Percentiles rank a stretch among this genome's conserved stretches.
Conservation (phyloP, 2,797 vertebrate genomes). For the Spatula versicolor region DNA sequence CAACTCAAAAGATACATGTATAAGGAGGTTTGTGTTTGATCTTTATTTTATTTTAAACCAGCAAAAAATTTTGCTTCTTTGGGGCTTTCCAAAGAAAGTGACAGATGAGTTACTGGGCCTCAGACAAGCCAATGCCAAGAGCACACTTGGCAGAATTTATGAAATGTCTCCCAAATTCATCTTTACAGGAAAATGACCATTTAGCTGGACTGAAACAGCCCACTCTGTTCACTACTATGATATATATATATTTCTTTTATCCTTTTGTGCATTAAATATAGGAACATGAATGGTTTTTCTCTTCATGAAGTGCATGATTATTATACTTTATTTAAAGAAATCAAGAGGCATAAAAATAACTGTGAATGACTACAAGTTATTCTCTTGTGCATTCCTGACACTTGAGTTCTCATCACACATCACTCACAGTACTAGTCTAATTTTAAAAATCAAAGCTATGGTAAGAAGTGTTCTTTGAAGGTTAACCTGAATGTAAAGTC, state of each 20-base stretch:
- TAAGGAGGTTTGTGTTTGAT: rapidly evolving
- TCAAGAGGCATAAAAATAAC: neutral
- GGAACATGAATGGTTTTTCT: neutral
- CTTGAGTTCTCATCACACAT: neutral
- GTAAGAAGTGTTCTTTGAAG: neutral
- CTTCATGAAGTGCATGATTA: neutral
- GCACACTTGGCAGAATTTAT: neutral
- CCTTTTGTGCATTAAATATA: neutral
- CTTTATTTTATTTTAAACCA: neutral
- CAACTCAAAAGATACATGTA: neutral
- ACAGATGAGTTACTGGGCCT: neutral
- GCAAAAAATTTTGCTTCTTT: neutral
- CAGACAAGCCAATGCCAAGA: neutral
- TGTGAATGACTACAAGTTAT: neutral
- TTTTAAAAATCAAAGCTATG: neutral
- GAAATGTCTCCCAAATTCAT: neutral
- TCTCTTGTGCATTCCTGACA: neutral
- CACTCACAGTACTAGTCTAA: neutral
- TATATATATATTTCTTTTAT: neutral
- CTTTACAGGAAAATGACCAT: rapidly evolving
- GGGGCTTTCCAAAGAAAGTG: neutral
- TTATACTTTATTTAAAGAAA: neutral
- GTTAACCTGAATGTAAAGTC: neutral
- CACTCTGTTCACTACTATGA: neutral
- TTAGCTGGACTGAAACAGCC: neutral